Evolutionary conservation across 2,797 vertebrate species (phyloP).

Genomic region (Danionella dracula): DNA sequence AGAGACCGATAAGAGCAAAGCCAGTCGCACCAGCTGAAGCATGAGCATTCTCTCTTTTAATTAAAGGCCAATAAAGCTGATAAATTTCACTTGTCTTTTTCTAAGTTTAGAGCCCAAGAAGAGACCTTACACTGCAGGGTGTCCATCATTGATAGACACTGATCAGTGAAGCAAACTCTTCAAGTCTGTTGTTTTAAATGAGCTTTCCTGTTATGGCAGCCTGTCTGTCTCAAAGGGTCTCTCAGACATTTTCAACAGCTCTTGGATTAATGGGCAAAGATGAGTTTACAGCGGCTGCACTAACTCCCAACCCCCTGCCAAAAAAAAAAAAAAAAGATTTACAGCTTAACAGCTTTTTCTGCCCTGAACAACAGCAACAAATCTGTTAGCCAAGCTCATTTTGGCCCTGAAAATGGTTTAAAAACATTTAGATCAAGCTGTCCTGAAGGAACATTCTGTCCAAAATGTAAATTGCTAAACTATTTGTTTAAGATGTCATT

Average conservation of each 20-base stretch:
- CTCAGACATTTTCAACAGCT: slow-evolving; percentile 7
- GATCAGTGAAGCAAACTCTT: slow-evolving; percentile 11
- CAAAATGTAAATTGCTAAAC: no score
- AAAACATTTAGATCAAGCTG: slow-evolving; percentile 41
- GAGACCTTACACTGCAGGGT: neutral
- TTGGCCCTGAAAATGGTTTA: slow-evolving; percentile 34
- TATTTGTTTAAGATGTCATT: no score
- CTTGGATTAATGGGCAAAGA: slow-evolving; percentile 16
- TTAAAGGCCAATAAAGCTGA: slow-evolving; percentile 40
- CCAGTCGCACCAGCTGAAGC: slow-evolving; percentile 3
- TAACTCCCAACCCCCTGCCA: neutral
- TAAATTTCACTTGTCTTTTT: slow-evolving; percentile 21
- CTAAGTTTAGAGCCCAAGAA: neutral
- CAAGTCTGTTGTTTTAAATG: slow-evolving; percentile 17
- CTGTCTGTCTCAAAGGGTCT: slow-evolving; percentile 6
- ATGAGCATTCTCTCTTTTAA: slow-evolving; percentile 31
- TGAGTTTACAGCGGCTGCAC: neutral
- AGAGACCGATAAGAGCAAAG: slow-evolving; percentile 25
- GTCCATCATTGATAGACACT: neutral
- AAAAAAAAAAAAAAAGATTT: neutral
- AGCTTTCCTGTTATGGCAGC: slow-evolving; percentile 23
- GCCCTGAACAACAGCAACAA: neutral
- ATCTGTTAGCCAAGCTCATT: neutral
- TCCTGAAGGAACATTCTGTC: slow-evolving; percentile 61
- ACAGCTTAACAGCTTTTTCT: neutral